Evolutionary conservation across 2,797 vertebrate genomes (phyloP), one percentile per base, ranked within the genome.

Genomic region (Pempheris klunzingeri): DNA sequence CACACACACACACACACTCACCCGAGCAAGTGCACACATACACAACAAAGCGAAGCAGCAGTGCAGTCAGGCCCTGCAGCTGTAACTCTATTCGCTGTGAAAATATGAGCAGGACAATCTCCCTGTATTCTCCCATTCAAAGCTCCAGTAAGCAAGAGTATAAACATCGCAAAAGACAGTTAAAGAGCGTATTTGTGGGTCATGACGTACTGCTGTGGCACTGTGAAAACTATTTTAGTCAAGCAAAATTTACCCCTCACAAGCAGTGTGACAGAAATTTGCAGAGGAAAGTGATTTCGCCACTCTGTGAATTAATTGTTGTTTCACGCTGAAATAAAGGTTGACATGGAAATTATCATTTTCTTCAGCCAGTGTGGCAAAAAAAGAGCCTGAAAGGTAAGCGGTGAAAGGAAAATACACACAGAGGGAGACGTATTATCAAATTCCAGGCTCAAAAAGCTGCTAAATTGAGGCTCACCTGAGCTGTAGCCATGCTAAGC

Each of bases 391-490:
- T n/a, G 30, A 39, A 63, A 62, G 34, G 32, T 9, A 80, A 50
- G 32, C 20, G 0, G 7, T 36, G 73, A 71, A 50, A 47, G 4
- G 30, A 53, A 57, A 17, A 82, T 7, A 61, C 60, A 74, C 53
- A 58, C 32, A 49, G n/a, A 28, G 2, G 18, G 18, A 55, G 74
- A 43, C 52, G 75, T 71, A 77, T 91, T 88, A 91, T 78, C 75
- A 70, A 75, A 87, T 84, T 88, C 68, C 69, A 72, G 70, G 24
- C 53, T 83, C n/a, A 55, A 80, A 86, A 84, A 83, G 69, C 64
- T 62, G 34, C 71, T 71, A 82, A 90, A 91, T 65, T 43, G 70
- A 76, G 71, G 76, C 68, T 82, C 87, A 94, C 92, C 93, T 93
- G 87, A 90, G 80, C 78, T 52, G 63, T 34, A 75, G 71, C 82